Evolutionary conservation across 2,797 vertebrate genomes (phyloP), one percentile per base, ranked within the genome.

Genomic region (Labroides dimidiatus): DNA sequence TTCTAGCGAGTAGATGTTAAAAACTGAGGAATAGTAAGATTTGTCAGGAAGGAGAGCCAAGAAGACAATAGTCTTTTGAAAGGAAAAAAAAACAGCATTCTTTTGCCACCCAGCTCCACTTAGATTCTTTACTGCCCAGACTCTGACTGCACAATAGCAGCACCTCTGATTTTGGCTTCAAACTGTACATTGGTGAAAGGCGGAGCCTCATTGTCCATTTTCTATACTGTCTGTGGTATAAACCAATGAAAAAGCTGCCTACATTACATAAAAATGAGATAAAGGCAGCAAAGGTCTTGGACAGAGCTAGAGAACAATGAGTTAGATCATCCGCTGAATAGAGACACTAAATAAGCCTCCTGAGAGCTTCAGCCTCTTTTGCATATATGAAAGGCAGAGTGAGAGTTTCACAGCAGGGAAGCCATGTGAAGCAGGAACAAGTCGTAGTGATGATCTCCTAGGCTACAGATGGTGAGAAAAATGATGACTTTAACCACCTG

Each of bases 381-480:
- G 45, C 72, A 43, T 72, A 33, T 27, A 54, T 61, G 76, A 81
- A 65, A 54, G 27, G 55, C 33, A 19, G 24, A 62, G 67, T 53
- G 59, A 80, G 60, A 77, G 77, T 83, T 84, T 89, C 70, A 89
- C 85, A 85, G 87, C 67, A 77, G 80, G 77, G 78, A 81, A 78
- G 69, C 76, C 76, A 84, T 80, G 87, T 87, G 75, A 80, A 80
- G 76, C 78, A 67, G 62, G 44, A 87, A 77, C 68, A 75, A 75
- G 80, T 41, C 23, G 63, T 56, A 50, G 63, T 66, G 69, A 86
- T 84, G 59, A 87, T 74, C 83, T 88, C 84, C 69, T 14, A 65
- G 67, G 63, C 82, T n/a, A n/a, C 49, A 57, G 62, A 76, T 85
- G 84, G 90, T 88, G 87, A 82, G 75, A 87, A 86, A 85, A 72